Conservation (phyloP, 2,113 vertebrate species). For the Strix aluco region DNA sequence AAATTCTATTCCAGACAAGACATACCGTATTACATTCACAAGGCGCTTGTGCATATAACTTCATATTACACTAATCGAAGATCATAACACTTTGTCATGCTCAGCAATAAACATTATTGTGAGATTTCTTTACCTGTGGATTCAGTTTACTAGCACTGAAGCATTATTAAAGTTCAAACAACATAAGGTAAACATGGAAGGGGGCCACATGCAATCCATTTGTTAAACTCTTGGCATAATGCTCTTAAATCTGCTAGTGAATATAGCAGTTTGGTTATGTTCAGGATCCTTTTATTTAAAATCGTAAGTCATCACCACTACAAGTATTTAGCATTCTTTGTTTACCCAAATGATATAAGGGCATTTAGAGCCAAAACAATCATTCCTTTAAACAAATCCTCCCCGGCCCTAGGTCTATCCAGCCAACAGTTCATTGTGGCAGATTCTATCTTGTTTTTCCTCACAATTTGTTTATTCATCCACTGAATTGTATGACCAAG, state of each 20-base stretch:
- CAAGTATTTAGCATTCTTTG: background rate
- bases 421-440: background rate
- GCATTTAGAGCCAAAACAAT: background rate
- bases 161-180: background rate
- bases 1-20: background rate
- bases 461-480: background rate
- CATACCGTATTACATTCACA: accelerated
- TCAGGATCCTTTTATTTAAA: background rate
- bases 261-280: background rate
- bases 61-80: background rate
- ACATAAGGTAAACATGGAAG: background rate
- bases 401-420: background rate
- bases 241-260: background rate
- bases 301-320: background rate
- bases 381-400: background rate
- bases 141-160: background rate
- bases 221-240: background rate
- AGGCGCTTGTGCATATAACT: background rate
- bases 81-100: background rate
- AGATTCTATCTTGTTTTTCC: background rate
- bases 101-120: background rate
- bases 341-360: background rate
- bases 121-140: background rate
- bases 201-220: background rate
- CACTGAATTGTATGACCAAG: background rate